Base-by-base conservation (phyloP, 2,113 vertebrate species). In the Riparia riparia region DNA sequence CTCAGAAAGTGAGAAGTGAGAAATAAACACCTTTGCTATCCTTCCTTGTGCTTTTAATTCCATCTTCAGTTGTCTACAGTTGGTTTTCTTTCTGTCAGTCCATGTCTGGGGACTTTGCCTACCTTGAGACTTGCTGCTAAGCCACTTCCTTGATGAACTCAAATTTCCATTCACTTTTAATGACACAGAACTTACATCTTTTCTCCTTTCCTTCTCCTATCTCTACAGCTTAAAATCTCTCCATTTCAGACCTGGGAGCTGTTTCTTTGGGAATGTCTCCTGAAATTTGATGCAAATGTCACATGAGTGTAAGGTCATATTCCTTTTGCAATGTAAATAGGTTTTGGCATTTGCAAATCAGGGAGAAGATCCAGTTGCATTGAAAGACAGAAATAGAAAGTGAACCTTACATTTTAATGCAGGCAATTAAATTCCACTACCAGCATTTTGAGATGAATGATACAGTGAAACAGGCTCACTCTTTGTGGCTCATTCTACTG, bases 351-450 rank as follows among this genome's bases (percentile, higher is more conserved):
- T 81, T 72, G 54, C 22, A 82, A 31, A 2, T 2, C 39, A 39
- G 54, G 50, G 54, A 80, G 83, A 93, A 82, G 31, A 72, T 80
- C n/a, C 76, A 93, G 41, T 63, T 66, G 50, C 34, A 47, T 12
- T 78, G 65, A 90, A 93, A 87, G 61, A 65, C 21, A 88, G 54
- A 94, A 95, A 80, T 78, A 90, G 88, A 81, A 93, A 86, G 56
- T 9, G 11, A 95, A 16, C 39, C 34, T 92, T 47, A 50, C 61
- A 89, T 95, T 89, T 96, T 95, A 89, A n/a, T 86, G 68, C 42
- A 77, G 11, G 12, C 39, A 93, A 66, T 96, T 86, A 90, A 88
- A 74, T 90, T 93, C 57, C 31, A 29, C 47, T 72, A 72, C 34
- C 66, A 42, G 9, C 32, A 90, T 94, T 95, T 86, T 90, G 63